These are phyloP conservation scores for Procavia capensis DNA, from an alignment of 2,113 vertebrate genomes.

Conservation along the genomic window DNA sequence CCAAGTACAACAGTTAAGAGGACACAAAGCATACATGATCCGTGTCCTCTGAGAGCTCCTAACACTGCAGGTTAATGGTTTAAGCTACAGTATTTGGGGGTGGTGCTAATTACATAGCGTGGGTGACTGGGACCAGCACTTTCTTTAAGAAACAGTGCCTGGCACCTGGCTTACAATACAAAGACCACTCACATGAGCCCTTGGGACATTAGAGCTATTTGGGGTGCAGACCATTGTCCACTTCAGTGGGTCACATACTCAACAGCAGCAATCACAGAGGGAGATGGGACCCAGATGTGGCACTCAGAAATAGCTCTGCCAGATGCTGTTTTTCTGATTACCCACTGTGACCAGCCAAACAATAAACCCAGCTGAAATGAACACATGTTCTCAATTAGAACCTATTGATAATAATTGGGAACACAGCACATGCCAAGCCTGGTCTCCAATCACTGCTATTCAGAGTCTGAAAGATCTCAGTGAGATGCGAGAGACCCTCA, in stretches of 20 bases:
- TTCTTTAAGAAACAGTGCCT: background rate
- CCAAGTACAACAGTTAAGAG: background rate
- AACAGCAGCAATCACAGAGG: conserved; percentile 8
- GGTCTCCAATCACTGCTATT: conserved; percentile 57
- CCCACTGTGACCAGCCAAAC: conserved; percentile 54
- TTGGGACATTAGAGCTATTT: background rate
- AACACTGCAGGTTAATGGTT: background rate
- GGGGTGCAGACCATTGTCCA: background rate
- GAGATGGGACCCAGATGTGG: background rate
- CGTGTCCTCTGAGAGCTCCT: background rate
- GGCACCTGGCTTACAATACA: background rate
- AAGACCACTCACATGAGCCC: background rate
- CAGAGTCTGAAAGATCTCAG: conserved; percentile 17
- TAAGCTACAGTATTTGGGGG: background rate
- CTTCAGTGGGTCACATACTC: background rate
- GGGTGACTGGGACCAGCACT: background rate
- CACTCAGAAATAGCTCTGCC: conserved; percentile 62
- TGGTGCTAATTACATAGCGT: background rate
- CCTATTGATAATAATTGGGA: conserved; percentile 66
- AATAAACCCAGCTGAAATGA: conserved; percentile 73
- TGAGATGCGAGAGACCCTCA: conserved; percentile 1
- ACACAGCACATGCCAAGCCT: conserved; percentile 40
- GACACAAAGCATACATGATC: background rate
- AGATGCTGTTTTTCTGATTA: conserved; percentile 59
- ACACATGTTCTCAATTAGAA: conserved; percentile 78